Evolutionary conservation across 2,113 vertebrate species (phyloP).

Genomic region (Cavia aperea): DNA sequence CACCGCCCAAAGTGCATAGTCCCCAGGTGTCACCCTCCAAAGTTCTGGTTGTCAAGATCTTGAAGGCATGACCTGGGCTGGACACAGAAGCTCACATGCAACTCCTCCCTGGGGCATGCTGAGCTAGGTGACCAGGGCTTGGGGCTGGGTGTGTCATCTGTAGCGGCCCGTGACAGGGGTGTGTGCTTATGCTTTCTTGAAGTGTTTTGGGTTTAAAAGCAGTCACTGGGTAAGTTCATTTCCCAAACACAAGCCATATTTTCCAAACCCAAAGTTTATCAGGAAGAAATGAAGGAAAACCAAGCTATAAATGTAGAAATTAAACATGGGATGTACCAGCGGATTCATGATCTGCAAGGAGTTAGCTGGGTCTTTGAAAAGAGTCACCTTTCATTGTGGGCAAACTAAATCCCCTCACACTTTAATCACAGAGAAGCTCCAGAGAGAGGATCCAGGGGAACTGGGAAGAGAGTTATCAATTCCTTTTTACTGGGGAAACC

Average conservation of each 20-base stretch:
- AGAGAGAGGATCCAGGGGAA: background rate
- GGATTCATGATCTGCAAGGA: background rate
- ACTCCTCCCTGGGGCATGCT: background rate
- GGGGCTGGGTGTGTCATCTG: rapidly evolving
- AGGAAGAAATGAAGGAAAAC: background rate
- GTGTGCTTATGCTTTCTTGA: background rate
- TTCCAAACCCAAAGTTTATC: background rate
- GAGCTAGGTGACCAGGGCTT: too few species aligned
- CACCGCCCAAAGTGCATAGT: background rate
- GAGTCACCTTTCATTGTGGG: background rate
- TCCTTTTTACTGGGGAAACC: background rate
- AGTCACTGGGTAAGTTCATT: background rate
- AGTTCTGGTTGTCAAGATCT: background rate
- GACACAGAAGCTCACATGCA: background rate
- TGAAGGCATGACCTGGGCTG: background rate
- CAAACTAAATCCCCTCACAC: background rate
- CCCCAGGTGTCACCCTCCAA: background rate
- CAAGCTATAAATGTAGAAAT: background rate
- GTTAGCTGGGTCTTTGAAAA: background rate
- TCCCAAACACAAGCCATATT: background rate
- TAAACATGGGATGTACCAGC: background rate
- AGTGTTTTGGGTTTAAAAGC: background rate
- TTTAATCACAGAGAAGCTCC: background rate
- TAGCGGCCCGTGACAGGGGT: background rate
- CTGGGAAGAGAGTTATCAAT: background rate